Evolutionary conservation across 2,888 invertebrate genomes (phyloP).

Genomic region (Beris chalybata): DNA sequence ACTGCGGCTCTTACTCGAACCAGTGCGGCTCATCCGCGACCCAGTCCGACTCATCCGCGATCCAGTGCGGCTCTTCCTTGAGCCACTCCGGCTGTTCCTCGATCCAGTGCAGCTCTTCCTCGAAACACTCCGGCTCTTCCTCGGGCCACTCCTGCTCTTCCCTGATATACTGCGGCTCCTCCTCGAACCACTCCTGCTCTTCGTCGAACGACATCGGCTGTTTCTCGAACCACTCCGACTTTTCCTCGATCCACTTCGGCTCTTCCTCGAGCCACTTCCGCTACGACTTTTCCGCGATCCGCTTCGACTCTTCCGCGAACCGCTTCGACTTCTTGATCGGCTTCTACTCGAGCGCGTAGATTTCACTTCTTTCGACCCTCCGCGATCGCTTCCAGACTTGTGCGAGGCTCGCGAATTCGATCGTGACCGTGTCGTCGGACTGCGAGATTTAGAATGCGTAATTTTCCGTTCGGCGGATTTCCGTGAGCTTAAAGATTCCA

Average conservation of each 20-base stretch:
- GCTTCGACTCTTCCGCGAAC: conserved; percentile 42
- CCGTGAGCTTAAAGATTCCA: conserved; percentile 30
- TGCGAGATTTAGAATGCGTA: conserved; percentile 21
- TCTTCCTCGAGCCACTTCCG: conserved; percentile 42
- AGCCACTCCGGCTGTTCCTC: conserved; percentile 37
- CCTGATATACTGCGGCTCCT: conserved; percentile 34
- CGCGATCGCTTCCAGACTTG: background rate
- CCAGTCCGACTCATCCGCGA: conserved; percentile 39
- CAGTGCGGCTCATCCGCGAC: conserved; percentile 42
- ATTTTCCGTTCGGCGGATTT: conserved; percentile 22
- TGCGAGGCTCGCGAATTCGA: conserved; percentile 23
- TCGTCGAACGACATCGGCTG: conserved; percentile 42
- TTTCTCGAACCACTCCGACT: conserved; percentile 44
- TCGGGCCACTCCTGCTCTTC: conserved; percentile 47
- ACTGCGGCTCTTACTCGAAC: conserved; percentile 41
- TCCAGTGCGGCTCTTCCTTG: conserved; percentile 42
- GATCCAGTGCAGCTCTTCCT: conserved; percentile 47
- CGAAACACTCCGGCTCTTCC: conserved; percentile 43
- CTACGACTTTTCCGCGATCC: conserved; percentile 34
- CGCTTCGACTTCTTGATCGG: conserved; percentile 34
- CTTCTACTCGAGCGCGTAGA: conserved; percentile 27
- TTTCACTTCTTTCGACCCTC: conserved; percentile 10
- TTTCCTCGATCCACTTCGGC: conserved; percentile 41
- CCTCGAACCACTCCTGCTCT: conserved; percentile 42
- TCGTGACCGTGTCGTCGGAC: conserved; percentile 41